phyloP scores from a whole-genome alignment of 2,113 vertebrate species.

The Tachysurus fulvidraco region DNA sequence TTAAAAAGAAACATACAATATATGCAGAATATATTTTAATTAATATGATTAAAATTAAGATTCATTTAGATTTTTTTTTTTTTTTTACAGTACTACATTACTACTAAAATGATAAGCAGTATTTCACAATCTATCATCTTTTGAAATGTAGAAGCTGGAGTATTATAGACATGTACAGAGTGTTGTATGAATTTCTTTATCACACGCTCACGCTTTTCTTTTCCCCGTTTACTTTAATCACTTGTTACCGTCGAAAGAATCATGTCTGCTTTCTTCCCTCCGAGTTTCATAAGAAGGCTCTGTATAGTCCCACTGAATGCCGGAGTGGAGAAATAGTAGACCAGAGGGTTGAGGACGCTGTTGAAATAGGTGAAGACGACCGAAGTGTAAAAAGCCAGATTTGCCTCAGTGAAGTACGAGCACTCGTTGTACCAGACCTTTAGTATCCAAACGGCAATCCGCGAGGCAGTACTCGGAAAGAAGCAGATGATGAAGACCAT shows the following conservation, averaged over 20 bases:
- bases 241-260: neutral
- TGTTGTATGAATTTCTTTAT: neutral
- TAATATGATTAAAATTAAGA: neutral
- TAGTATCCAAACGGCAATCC: conserved; percentile 71
- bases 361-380: conserved; percentile 79
- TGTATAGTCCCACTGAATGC: conserved; percentile 67
- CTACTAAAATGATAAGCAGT: neutral
- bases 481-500: conserved; percentile 74
- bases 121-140: neutral
- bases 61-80: too few species aligned
- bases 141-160: neutral
- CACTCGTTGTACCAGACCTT: conserved; percentile 70
- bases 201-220: neutral
- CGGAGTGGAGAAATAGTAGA: conserved; percentile 78
- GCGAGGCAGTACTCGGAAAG: conserved; percentile 73
- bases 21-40: neutral
- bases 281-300: conserved; percentile 61
- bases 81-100: neutral
- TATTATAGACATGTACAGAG: neutral
- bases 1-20: neutral
- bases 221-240: conserved; percentile 7
- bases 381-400: conserved; percentile 71
- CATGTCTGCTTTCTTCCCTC: conserved; percentile 41
- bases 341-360: conserved; percentile 76
- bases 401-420: conserved; percentile 62